Evolutionary conservation across 2,888 invertebrate species (phyloP), one percentile per base, ranked within the genome.

Genomic region (Pegoplata infirma): DNA sequence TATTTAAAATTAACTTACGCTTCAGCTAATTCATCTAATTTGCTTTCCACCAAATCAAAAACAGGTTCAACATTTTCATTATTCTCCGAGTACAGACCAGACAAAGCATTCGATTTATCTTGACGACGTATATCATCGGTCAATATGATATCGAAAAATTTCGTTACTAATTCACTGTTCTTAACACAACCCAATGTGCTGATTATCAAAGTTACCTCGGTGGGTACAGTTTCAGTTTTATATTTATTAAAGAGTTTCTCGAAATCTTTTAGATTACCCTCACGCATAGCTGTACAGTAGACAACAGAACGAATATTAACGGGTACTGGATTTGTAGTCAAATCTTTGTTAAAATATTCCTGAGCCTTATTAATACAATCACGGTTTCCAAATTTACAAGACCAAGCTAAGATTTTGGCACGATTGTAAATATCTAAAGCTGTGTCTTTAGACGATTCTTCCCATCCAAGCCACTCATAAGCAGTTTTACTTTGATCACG

Each of bases 231-330:
- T 56, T 92, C 91, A 0, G 81, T 85, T 59, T 88, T 84, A 87
- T 93, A 95, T 77, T 92, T 91, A 0, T 90, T 81, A 92, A 93
- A 94, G 19, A 94, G 88, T 82, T 90, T 91, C 1, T 92, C 84
- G 92, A 94, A 96, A 80, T 94, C 93, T 0, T 85, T 85, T 12
- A 85, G 83, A 0, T 89, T 89, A 0, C 94, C 94, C 25, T 92
- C 86, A n/a, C 92, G 91, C 6, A 96, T 90, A 1, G 92, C 95
- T 23, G 92, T 92, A 85, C 96, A 96, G 89, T 96, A 96, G 0
- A 96, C 94, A 64, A 92, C 91, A 19, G 91, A 88, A 64, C 94
- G 93, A 58, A 93, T 90, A 84, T 96, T 94, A 10, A 91, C 91
- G 25, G 92, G 90, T 28, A 92, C 84, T 5, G 67, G 56, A 91